Evolutionary conservation across 2,888 invertebrate species (phyloP), one percentile per base, ranked within the genome.

Genomic region (Callinectes sapidus): DNA sequence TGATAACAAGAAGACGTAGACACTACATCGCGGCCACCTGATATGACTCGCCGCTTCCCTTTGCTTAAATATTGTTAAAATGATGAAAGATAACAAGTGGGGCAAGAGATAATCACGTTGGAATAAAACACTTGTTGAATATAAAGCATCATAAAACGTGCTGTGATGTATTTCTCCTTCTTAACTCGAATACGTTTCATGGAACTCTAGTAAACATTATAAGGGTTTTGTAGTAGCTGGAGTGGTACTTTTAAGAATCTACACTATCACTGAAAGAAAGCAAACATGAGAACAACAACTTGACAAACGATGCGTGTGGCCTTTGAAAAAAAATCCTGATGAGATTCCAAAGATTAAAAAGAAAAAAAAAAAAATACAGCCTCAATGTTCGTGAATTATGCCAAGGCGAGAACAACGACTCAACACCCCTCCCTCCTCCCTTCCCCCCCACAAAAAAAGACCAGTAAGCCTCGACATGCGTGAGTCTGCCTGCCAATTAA

Each of bases 401-500:
- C 18, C 23, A 61, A 61, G 16, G 10, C 48, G 61, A 61, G 0
- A 18, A 16, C 61, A 18, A 61, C 61, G 61, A 16, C 61, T 48
- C 61, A 14, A 28, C 71, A 13, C 2, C 28, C n/a, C n/a, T n/a
- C n/a, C n/a, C n/a, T n/a, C n/a, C n/a, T n/a, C n/a, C n/a, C n/a
- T n/a, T n/a, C n/a, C n/a, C n/a, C n/a, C n/a, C n/a, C n/a, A 77
- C 6, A 3, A n/a, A 77, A 77, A 28, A 77, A 61, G 23, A 77
- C 71, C 28, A 77, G 28, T 28, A 28, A 77, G 71, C 28, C 32
- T 28, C 71, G 71, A 35, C n/a, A 81, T 81, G 81, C 81, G 35
- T 32, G 81, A 32, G 81, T 81, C 35, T 81, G 81, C 81, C 35
- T 35, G 18, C 81, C 81, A 81, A 81, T 81, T 35, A 81, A 35